Conservation (phyloP, 2,888 invertebrate species). For the Heteromyza rotundicornis region DNA sequence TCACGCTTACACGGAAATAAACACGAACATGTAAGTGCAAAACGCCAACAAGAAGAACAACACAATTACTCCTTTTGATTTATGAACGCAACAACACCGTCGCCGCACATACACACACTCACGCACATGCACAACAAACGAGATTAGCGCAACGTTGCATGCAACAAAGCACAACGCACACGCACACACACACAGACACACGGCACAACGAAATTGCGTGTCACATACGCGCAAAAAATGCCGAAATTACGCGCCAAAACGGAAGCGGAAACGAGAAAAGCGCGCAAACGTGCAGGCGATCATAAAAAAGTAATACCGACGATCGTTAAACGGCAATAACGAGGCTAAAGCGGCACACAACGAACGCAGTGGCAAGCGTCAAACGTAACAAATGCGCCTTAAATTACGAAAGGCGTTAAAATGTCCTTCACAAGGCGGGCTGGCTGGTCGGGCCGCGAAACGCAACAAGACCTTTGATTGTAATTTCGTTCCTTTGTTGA, state of each 20-base stretch:
- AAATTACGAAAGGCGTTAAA: neutral
- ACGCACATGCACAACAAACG: slow-evolving; percentile 16
- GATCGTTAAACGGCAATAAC: neutral
- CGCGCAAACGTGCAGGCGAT: neutral
- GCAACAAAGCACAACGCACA: neutral
- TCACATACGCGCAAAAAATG: neutral
- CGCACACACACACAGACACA: slow-evolving; percentile 1
- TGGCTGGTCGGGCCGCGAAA: too few relatives aligned
- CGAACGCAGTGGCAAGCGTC: neutral
- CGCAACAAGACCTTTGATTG: neutral
- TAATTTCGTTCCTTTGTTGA: neutral
- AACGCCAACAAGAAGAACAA: slow-evolving; percentile 1
- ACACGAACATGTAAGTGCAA: slow-evolving; percentile 25
- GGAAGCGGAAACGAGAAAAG: slow-evolving; percentile 10
- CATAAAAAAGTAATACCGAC: too few relatives aligned
- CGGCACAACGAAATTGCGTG: slow-evolving; percentile 18
- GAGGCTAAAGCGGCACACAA: neutral
- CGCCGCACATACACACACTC: slow-evolving; percentile 6
- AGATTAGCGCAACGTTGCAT: slow-evolving; percentile 13
- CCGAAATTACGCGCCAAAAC: slow-evolving; percentile 4
- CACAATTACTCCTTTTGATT: neutral
- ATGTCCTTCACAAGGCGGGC: neutral
- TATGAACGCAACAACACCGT: slow-evolving; percentile 15
- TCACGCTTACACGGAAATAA: slow-evolving; percentile 21
- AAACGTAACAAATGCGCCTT: neutral